Evolutionary conservation across 1,140 invertebrate species (phyloP).

Genomic region (Octopus sinensis): DNA sequence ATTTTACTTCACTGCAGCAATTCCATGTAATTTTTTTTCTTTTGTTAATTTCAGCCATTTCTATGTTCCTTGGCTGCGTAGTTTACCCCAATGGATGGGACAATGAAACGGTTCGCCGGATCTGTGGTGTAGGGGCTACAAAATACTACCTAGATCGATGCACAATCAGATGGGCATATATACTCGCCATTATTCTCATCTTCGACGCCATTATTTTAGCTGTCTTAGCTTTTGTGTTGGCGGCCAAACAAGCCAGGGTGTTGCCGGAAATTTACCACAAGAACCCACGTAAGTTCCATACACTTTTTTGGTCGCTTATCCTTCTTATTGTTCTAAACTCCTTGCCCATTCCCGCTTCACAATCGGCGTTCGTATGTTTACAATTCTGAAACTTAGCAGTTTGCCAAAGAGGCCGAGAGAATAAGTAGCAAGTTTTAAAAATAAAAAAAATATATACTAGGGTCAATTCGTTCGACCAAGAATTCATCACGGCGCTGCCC

Average conservation of each 20-base stretch:
- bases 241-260: conserved; percentile 62
- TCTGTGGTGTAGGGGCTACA: conserved; percentile 79
- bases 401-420: too few relatives aligned
- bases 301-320: too few relatives aligned
- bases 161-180: conserved; percentile 89
- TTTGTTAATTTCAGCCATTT: conserved; percentile 41
- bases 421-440: too few relatives aligned
- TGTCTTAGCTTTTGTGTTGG: conserved; percentile 88
- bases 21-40: background rate
- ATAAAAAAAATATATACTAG: too few relatives aligned
- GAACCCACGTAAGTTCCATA: conserved; percentile 10
- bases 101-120: conserved; percentile 73
- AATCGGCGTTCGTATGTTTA: too few relatives aligned
- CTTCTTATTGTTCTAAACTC: too few relatives aligned
- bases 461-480: too few relatives aligned
- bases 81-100: conserved; percentile 94
- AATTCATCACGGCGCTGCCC: too few relatives aligned
- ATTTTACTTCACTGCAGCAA: too few relatives aligned
- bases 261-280: conserved; percentile 39
- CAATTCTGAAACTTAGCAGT: too few relatives aligned
- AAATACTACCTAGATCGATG: conserved; percentile 78
- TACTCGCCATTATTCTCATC: conserved; percentile 86
- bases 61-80: conserved; percentile 65
- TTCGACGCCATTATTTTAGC: conserved; percentile 86
- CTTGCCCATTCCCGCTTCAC: too few relatives aligned